Percentiles rank a stretch among this genome's conserved stretches.
These are phyloP conservation scores for Sturnira hondurensis DNA, from an alignment of 2,113 vertebrate species.

Conservation along the genomic window DNA sequence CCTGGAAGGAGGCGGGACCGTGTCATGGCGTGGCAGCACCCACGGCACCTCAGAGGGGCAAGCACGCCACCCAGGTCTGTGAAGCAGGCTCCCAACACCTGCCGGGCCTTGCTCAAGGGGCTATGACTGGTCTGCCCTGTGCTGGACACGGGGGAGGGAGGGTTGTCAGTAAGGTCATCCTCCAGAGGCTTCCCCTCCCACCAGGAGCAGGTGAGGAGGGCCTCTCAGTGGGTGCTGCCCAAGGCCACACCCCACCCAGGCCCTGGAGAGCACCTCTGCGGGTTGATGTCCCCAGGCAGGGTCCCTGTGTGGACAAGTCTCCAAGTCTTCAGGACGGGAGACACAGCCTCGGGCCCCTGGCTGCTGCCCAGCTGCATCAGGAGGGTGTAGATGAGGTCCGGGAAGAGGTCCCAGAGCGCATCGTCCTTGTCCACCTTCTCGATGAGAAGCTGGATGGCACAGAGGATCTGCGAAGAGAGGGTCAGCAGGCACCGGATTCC, in stretches of 20 bases:
- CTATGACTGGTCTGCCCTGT: background rate
- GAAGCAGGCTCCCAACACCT: background rate
- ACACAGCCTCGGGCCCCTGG: background rate
- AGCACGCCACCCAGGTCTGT: background rate
- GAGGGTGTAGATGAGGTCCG: constrained; percentile 43
- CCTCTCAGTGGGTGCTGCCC: background rate
- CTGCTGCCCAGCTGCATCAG: constrained; percentile 61
- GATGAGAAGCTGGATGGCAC: constrained; percentile 42
- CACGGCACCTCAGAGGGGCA: background rate
- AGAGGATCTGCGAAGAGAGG: constrained; percentile 38
- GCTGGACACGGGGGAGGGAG: background rate
- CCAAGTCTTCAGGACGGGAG: constrained; percentile 28
- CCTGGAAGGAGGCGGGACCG: background rate
- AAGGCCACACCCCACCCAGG: background rate
- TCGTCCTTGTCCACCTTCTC: background rate
- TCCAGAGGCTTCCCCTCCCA: background rate
- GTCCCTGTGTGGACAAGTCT: background rate
- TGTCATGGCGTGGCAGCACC: accelerated
- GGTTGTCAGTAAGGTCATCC: background rate
- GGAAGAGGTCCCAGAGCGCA: constrained; percentile 37
- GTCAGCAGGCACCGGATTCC: accelerated
- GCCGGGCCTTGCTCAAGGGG: background rate
- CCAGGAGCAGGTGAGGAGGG: background rate
- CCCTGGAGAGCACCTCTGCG: background rate
- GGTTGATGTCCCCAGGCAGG: constrained; percentile 50